A percentile compares a stretch with the other conserved stretches of the same genome.
Evolutionary conservation across 2,113 vertebrate species (phyloP).

Genomic region (Sinocyclocheilus anshuiensis): DNA sequence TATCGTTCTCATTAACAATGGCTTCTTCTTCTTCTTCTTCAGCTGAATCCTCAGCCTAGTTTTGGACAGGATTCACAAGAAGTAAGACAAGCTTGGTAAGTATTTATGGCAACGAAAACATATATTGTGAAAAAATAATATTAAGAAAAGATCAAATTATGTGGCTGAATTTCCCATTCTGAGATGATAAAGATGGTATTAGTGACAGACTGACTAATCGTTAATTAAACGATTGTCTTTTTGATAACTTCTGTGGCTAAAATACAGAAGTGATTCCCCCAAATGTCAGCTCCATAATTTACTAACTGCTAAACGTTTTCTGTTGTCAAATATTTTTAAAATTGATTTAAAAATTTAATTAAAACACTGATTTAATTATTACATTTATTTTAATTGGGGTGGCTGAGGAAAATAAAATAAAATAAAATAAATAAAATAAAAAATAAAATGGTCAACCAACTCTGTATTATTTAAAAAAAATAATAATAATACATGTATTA

Average conservation of each 20-base stretch:
- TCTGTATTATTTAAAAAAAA: not conserved
- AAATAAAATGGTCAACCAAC: not conserved
- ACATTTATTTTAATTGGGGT: too few species aligned
- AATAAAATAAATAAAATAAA: not conserved
- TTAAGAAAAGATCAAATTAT: not conserved
- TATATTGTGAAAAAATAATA: not conserved
- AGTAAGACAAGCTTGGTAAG: conserved; percentile 5
- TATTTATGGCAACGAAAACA: not conserved
- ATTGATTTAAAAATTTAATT: too few species aligned
- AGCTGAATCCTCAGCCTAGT: conserved; percentile 74
- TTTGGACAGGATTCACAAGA: conserved; percentile 57
- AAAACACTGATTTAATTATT: too few species aligned
- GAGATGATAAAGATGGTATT: not conserved
- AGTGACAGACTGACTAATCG: not conserved
- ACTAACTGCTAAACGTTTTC: not conserved
- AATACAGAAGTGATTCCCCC: not conserved
- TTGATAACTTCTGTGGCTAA: too few species aligned
- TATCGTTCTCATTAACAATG: conserved; percentile 80
- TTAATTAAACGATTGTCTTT: too few species aligned
- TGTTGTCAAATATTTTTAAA: not conserved
- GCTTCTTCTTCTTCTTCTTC: conserved; percentile 84
- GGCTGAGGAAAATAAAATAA: not conserved
- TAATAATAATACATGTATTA: not conserved
- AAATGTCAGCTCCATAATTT: not conserved
- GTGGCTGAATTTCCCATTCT: not conserved